Evolutionary conservation across 2,797 vertebrate species (phyloP).

Genomic region (Esox lucius): DNA sequence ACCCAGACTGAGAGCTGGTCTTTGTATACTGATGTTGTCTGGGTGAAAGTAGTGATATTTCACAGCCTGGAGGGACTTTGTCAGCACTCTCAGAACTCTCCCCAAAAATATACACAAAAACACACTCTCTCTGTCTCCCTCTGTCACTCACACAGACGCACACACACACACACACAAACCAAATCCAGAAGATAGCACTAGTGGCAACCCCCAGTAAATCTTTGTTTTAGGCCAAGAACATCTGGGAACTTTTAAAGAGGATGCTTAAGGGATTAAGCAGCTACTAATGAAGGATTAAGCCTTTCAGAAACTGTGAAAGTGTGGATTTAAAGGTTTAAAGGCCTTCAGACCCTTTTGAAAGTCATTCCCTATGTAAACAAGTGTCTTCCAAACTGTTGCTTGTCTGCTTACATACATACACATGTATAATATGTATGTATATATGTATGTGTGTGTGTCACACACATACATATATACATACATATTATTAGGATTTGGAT

Average conservation of each 20-base stretch:
- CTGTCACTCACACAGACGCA: neutral
- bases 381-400: neutral
- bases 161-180: slow-evolving; percentile 49
- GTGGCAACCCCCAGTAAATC: slow-evolving; percentile 10
- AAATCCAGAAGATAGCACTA: slow-evolving; percentile 14
- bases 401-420: neutral
- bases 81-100: neutral
- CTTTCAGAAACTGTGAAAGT: slow-evolving; percentile 39
- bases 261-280: slow-evolving; percentile 38
- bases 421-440: no score
- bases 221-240: slow-evolving; percentile 39
- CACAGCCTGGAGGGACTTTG: slow-evolving; percentile 18
- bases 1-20: no score
- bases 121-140: neutral
- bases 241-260: slow-evolving; percentile 51
- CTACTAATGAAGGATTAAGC: slow-evolving; percentile 46
- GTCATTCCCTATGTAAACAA: neutral
- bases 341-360: slow-evolving; percentile 17
- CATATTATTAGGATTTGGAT: no score
- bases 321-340: slow-evolving; percentile 7
- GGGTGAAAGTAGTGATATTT: no score
- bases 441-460: no score
- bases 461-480: no score
- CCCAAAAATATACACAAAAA: neutral
- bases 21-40: neutral